Conservation (phyloP, 1,140 invertebrate genomes). For the Diabrotica undecimpunctata region DNA sequence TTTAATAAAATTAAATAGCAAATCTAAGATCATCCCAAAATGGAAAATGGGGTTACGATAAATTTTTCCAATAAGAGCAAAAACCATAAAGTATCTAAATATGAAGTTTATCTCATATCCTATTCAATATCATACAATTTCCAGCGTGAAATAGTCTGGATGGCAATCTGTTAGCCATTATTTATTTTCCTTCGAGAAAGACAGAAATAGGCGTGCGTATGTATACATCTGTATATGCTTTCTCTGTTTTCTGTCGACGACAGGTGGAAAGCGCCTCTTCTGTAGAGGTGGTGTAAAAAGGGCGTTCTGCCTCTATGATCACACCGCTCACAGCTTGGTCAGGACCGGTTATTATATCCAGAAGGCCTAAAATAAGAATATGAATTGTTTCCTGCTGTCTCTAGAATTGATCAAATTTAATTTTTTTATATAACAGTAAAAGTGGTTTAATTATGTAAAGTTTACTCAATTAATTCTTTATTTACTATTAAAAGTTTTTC, state of each 20-base stretch:
- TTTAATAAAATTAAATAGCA: too few species aligned
- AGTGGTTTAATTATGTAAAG: too few species aligned
- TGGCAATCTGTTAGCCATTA: slow-evolving; percentile 21
- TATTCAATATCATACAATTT: slow-evolving; percentile 34
- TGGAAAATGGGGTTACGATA: too few species aligned
- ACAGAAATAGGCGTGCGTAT: background rate
- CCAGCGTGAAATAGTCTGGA: slow-evolving; percentile 30
- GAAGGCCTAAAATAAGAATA: too few species aligned
- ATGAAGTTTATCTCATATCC: slow-evolving; percentile 31
- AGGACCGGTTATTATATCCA: background rate
- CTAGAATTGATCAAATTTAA: too few species aligned
- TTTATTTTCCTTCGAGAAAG: slow-evolving; percentile 11
- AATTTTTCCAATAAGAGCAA: background rate
- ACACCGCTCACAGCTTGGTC: background rate
- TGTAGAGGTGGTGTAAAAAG: background rate
- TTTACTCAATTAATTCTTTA: too few species aligned
- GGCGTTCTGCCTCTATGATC: background rate
- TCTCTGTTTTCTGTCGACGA: slow-evolving; percentile 10
- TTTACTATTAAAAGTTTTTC: too few species aligned
- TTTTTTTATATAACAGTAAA: too few species aligned
- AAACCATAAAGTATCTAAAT: slow-evolving; percentile 25
- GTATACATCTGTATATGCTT: background rate
- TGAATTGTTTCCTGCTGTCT: too few species aligned
- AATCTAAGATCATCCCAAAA: too few species aligned
- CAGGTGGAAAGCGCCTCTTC: slow-evolving; percentile 10